Conservation (phyloP, 2,797 vertebrate genomes). For the Onychomys torridus region DNA sequence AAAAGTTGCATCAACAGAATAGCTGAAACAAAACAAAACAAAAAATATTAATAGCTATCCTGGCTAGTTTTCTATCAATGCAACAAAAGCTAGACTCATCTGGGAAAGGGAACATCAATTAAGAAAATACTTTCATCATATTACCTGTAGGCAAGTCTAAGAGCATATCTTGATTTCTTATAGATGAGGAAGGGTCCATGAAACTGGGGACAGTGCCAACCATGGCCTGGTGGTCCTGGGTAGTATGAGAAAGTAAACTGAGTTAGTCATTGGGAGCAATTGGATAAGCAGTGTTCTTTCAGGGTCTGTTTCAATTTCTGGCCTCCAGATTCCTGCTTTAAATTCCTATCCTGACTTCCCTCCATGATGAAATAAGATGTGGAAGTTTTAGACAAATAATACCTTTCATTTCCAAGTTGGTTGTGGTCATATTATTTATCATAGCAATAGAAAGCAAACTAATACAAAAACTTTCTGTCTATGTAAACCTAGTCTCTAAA, state of each 20-base stretch:
- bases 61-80: neutral
- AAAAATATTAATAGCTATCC: no score
- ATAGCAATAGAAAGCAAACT: neutral
- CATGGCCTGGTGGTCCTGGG: neutral
- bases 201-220: neutral
- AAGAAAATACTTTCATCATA: neutral
- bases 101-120: neutral
- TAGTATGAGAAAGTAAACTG: neutral
- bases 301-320: neutral
- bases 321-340: neutral
- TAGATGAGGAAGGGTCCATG: neutral
- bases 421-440: neutral
- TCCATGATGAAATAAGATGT: neutral
- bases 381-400: neutral
- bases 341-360: neutral
- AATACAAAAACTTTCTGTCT: neutral
- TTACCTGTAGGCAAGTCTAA: neutral
- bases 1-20: neutral
- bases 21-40: neutral
- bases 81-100: neutral
- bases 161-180: neutral
- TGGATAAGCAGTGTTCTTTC: no score
- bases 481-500: accelerated
- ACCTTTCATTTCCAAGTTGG: neutral
- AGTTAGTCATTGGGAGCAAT: neutral